A percentile compares a stretch with the other conserved stretches of the same genome.
Evolutionary conservation across 2,888 invertebrate genomes (phyloP).

Genomic region (Mantis religiosa): DNA sequence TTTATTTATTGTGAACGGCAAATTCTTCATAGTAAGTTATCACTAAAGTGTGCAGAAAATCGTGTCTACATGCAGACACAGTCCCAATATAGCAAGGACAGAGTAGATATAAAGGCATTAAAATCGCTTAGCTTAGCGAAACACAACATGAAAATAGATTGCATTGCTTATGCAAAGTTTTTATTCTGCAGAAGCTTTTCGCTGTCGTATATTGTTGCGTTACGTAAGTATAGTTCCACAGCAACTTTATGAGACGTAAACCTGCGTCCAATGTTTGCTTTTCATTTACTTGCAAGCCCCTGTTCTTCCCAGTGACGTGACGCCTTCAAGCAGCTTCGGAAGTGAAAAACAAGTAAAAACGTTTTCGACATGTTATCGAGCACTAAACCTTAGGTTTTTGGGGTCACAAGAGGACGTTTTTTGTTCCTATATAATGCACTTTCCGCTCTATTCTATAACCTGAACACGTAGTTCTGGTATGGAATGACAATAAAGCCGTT

Average conservation of each 20-base stretch:
- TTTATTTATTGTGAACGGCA: too few relatives aligned
- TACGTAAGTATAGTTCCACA: background rate
- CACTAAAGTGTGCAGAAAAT: too few relatives aligned
- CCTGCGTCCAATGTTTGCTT: background rate
- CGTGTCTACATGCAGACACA: too few relatives aligned
- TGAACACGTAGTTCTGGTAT: background rate
- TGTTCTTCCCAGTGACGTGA: background rate
- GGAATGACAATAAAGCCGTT: background rate
- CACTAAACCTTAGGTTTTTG: background rate
- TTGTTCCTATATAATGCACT: background rate
- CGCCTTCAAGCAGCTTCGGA: background rate
- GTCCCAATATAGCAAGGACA: too few relatives aligned
- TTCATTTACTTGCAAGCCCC: background rate
- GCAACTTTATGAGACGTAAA: background rate
- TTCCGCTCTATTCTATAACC: background rate
- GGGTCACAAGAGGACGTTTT: background rate
- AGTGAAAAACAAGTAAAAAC: background rate
- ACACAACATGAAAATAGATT: background rate
- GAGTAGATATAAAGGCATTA: too few relatives aligned
- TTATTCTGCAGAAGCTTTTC: background rate
- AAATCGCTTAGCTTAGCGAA: too few relatives aligned
- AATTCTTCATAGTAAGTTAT: too few relatives aligned
- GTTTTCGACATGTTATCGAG: background rate
- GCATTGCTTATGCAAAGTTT: background rate
- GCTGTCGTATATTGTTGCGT: background rate